Percentiles rank a stretch among this genome's conserved stretches.
Conservation (phyloP, 2,888 invertebrate species). For the Eucera pruinosa region DNA sequence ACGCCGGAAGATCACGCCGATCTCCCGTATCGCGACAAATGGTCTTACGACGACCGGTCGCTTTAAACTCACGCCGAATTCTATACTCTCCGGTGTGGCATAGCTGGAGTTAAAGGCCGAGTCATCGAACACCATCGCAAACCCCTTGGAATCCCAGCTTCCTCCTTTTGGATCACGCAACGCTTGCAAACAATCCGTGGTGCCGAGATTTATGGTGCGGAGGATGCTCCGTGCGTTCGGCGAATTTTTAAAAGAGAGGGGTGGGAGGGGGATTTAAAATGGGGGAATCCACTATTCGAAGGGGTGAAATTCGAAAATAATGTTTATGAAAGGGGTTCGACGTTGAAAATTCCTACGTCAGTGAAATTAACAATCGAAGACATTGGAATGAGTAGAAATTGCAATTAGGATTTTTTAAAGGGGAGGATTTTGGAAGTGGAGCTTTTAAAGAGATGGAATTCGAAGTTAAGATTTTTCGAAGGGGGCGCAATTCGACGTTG, state of each 20-base stretch:
- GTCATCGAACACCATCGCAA: slow-evolving; percentile 35
- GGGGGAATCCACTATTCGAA: too few relatives aligned
- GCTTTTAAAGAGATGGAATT: not conserved
- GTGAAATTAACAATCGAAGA: not conserved
- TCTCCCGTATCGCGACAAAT: slow-evolving; percentile 79
- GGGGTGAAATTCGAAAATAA: not conserved
- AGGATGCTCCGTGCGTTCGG: not conserved
- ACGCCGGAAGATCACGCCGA: slow-evolving; percentile 61
- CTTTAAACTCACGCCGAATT: slow-evolving; percentile 78
- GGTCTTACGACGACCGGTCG: slow-evolving; percentile 60
- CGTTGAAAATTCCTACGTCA: too few relatives aligned
- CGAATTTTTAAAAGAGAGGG: not conserved
- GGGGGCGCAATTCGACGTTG: too few relatives aligned
- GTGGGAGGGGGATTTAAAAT: too few relatives aligned
- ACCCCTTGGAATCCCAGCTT: slow-evolving; percentile 53
- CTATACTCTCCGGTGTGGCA: slow-evolving; percentile 63
- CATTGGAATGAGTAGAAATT: too few relatives aligned
- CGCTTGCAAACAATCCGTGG: slow-evolving; percentile 75
- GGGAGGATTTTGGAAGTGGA: too few relatives aligned
- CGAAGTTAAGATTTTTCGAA: not conserved
- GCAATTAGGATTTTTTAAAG: too few relatives aligned
- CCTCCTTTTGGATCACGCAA: slow-evolving; percentile 63
- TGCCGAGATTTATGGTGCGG: slow-evolving; percentile 76
- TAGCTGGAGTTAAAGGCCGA: slow-evolving; percentile 18
- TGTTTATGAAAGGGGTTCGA: too few relatives aligned